Evolutionary conservation across 2,888 invertebrate genomes (phyloP).

Genomic region (Eumacrocentrus americanus): DNA sequence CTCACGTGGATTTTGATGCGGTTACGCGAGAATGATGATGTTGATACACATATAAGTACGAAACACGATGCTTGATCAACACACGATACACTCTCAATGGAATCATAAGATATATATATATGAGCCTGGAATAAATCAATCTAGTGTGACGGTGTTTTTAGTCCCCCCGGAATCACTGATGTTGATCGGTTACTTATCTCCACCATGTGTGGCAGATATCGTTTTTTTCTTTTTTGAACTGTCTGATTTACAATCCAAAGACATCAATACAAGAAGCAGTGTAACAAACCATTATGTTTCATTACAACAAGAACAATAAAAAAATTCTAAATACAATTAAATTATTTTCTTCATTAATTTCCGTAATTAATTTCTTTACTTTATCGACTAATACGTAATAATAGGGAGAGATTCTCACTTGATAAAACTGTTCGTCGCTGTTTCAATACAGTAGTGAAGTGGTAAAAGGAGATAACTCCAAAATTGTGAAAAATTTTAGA

Average conservation of each 20-base stretch:
- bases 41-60: background rate
- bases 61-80: constrained; percentile 8
- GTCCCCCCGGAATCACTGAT: background rate
- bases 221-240: background rate
- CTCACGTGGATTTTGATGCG: constrained; percentile 16
- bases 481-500: constrained; percentile 3
- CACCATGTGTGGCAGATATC: background rate
- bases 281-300: no score
- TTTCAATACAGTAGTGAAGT: background rate
- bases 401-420: background rate
- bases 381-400: no score
- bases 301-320: no score
- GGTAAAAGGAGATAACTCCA: no score
- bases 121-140: constrained; percentile 1
- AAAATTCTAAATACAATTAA: no score
- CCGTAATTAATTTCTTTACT: no score
- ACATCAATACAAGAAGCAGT: background rate
- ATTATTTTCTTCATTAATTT: no score
- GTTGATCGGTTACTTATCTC: constrained; percentile 8
- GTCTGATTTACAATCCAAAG: background rate
- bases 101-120: background rate
- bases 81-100: constrained; percentile 9
- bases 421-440: background rate
- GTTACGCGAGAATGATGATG: background rate
- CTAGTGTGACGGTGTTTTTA: background rate